Percentiles rank a stretch among this genome's conserved stretches.
Evolutionary conservation across 2,797 vertebrate species (phyloP).

Genomic region (Enteromius trimaculatus): DNA sequence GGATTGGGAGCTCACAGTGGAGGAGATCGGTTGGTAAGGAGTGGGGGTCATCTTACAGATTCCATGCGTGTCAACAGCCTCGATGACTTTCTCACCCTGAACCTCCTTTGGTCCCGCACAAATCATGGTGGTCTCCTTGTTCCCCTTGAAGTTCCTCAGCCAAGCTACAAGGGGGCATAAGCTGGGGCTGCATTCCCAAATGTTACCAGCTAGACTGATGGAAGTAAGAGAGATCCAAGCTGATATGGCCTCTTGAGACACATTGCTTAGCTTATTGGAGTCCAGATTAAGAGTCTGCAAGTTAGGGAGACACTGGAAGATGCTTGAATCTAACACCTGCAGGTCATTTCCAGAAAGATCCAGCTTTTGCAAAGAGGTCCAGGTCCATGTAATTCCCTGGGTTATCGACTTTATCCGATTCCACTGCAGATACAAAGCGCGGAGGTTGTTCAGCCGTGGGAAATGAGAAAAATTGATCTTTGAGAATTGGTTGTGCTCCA

Average conservation of each 20-base stretch:
- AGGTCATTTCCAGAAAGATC: conserved; percentile 97
- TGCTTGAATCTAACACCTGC: conserved; percentile 85
- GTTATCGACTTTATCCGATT: conserved; percentile 91
- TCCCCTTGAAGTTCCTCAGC: conserved; percentile 94
- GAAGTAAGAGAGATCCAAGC: conserved; percentile 94
- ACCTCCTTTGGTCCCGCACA: conserved; percentile 92
- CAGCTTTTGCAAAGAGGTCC: conserved; percentile 96
- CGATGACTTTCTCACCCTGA: conserved; percentile 92
- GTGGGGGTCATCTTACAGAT: conserved; percentile 86
- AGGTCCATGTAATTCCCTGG: conserved; percentile 94
- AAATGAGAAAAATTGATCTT: conserved; percentile 98
- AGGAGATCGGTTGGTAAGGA: conserved; percentile 79
- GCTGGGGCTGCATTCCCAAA: conserved; percentile 94
- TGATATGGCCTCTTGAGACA: conserved; percentile 91
- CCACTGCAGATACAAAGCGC: conserved; percentile 95
- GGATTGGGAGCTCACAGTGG: conserved; percentile 75
- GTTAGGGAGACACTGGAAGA: conserved; percentile 94
- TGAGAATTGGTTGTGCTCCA: conserved; percentile 98
- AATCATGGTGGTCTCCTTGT: conserved; percentile 93
- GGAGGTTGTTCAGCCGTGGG: conserved; percentile 91
- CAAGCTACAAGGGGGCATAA: conserved; percentile 92
- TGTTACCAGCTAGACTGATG: conserved; percentile 93
- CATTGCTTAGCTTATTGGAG: conserved; percentile 95
- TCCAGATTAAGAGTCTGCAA: conserved; percentile 95
- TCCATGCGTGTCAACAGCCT: conserved; percentile 89